A percentile compares a stretch with the other conserved stretches of the same genome.
Evolutionary conservation across 2,888 invertebrate species (phyloP).

Genomic region (Oxyscelio sp.): DNA sequence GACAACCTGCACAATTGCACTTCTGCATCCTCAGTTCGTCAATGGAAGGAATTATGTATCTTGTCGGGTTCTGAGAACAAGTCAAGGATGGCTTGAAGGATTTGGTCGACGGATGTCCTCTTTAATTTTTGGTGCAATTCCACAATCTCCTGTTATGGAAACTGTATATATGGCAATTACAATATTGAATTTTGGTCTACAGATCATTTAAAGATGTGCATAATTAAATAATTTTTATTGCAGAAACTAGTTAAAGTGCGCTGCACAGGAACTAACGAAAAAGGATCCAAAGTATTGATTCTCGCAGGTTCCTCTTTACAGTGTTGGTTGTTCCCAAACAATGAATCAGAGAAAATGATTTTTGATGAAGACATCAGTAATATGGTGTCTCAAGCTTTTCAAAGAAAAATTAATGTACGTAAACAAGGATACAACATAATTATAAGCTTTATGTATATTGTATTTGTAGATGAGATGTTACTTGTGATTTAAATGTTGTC

Average conservation of each 20-base stretch:
- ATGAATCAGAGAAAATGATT: constrained; percentile 92
- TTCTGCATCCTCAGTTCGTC: constrained; percentile 91
- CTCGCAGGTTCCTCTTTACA: constrained; percentile 94
- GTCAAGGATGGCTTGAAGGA: constrained; percentile 96
- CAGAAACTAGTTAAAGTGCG: constrained; percentile 87
- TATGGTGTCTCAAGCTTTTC: constrained; percentile 92
- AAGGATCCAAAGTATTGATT: constrained; percentile 91
- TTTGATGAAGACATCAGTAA: constrained; percentile 93
- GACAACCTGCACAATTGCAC: constrained; percentile 95
- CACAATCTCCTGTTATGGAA: constrained; percentile 90
- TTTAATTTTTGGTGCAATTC: constrained; percentile 93
- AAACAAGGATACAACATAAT: too few species aligned
- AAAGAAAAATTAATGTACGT: constrained; percentile 91
- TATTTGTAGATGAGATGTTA: constrained; percentile 7
- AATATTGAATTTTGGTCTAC: not conserved
- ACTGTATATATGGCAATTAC: constrained; percentile 90
- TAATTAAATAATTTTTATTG: too few species aligned
- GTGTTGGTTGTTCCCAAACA: constrained; percentile 92
- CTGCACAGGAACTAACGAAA: constrained; percentile 84
- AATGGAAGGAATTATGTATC: constrained; percentile 92
- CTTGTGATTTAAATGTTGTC: too few species aligned
- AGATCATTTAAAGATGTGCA: too few species aligned
- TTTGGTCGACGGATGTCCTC: constrained; percentile 94
- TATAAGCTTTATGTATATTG: not conserved
- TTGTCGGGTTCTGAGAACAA: constrained; percentile 92